Evolutionary conservation across 64 coral and sea anemone species (phyloP), one percentile per base, ranked within the genome.

Genomic region (Montipora capricornis): DNA sequence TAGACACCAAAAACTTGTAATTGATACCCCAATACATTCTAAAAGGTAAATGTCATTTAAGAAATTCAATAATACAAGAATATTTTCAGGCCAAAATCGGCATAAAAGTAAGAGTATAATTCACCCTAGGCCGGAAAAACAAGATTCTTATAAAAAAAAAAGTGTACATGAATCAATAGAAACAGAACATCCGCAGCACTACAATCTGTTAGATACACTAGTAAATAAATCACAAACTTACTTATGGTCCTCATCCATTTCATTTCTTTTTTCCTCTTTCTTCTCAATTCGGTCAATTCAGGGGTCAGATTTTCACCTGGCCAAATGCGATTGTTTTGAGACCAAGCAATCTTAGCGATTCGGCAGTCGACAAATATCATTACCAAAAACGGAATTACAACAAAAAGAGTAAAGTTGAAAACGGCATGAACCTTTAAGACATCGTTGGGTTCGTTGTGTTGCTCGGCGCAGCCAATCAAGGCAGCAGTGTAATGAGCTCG

Each of bases 161-260:
- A 37, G 37, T 37, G 37, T 37, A 37, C 37, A 37, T 37, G 37
- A 37, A 37, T 37, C 37, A 37, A 37, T 37, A 37, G 37, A 37
- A 37, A 37, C 37, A 37, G 37, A 37, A 37, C 2, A 2, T 37
- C 37, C 1, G 37, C 37, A 37, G 37, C 37, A 37, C 37, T 37
- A 2, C 37, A 0, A 37, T 2, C 37, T 37, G 37, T 37, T 37
- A 37, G 37, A 2, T 37, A 37, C 37, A 37, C 37, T 37, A 37
- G 37, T 37, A 37, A 37, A 37, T 37, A 37, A 37, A 37, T 37
- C 37, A 37, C 37, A 37, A 37, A 44, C 91, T 44, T 60, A 93
- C 92, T 84, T 44, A 93, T 73, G 12, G 92, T 93, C 49, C 79
- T 88, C 13, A 88, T 71, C 92, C 92, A 88, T 81, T 93, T 93